Evolutionary conservation across 2,113 vertebrate species (phyloP).

Genomic region (Glaucomys volans): DNA sequence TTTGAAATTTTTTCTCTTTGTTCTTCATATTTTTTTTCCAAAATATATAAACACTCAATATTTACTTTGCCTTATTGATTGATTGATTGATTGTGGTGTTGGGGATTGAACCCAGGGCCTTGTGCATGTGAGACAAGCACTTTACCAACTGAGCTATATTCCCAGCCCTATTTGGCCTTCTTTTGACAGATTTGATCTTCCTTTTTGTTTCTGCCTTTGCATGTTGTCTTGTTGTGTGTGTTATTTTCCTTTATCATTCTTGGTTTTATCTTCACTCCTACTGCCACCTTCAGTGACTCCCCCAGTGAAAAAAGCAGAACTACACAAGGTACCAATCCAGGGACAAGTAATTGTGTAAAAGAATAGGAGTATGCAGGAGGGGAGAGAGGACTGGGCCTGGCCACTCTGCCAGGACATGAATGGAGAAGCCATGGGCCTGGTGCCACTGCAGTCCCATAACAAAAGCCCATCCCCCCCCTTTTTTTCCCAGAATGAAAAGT

Average conservation of each 20-base stretch:
- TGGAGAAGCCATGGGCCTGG: not conserved
- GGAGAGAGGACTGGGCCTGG: not conserved
- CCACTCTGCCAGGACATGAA: not conserved
- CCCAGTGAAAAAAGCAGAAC: not conserved
- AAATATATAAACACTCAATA: not conserved
- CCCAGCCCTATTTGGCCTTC: not conserved
- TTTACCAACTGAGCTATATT: too few species aligned
- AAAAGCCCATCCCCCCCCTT: not conserved
- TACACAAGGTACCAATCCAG: not conserved
- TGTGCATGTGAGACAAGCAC: too few species aligned
- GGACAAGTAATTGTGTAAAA: not conserved
- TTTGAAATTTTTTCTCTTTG: not conserved
- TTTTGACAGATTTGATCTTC: not conserved
- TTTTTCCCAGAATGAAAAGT: constrained; percentile 64
- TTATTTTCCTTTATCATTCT: constrained; percentile 39
- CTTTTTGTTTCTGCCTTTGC: constrained; percentile 21
- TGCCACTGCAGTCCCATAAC: not conserved
- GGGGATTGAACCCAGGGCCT: too few species aligned
- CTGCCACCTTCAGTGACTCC: not conserved
- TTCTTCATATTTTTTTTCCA: constrained; percentile 22
- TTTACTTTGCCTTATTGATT: constrained; percentile 15
- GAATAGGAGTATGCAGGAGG: not conserved
- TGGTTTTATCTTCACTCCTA: not conserved
- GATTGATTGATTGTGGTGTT: too few species aligned
- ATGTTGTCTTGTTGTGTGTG: not conserved